Evolutionary conservation across 2,888 invertebrate genomes (phyloP), one percentile per base, ranked within the genome.

Genomic region (Oegoconia quadripuncta): DNA sequence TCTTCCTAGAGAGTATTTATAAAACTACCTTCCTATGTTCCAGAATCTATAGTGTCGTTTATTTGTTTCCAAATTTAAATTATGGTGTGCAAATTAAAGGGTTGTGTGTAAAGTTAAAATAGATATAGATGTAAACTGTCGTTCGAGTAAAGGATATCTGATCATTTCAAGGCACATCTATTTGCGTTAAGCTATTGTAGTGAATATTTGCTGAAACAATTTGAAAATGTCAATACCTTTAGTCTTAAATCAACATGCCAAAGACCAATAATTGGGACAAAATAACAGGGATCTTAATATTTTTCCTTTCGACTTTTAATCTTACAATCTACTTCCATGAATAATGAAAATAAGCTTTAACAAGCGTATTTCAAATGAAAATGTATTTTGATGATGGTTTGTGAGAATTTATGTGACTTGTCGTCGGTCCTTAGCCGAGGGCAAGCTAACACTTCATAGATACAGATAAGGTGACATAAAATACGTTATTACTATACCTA

Each of bases 61-160:
- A 48, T 58, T 76, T 78, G 59, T 69, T 74, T 71, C 64, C 65
- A 64, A 67, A 63, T 64, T 64, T 25, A 52, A 72, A 70, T 74
- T 78, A 83, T 77, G 83, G 84, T 81, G 86, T 87, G 87, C 86
- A 87, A 84, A 86, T 76, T 80, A 82, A 86, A 87, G 78, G 87
- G 87, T 87, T 87, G 87, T 87, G 87, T 87, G 86, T 87, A 87
- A 87, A 84, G 73, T 82, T 83, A 83, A 82, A 77, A 79, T 86
- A 84, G 76, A 74, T 79, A 76, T 83, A 83, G 79, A 77, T 76
- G 61, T 81, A 76, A 76, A 74, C 62, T 62, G 68, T 75, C 73
- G 74, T 75, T 78, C 68, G 60, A 52, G 63, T 68, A 68, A 75
- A 71, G 70, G 64, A 59, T 66, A 51, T 63, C 48, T 56, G 50